Base-by-base conservation (phyloP, 2,888 invertebrate genomes). In the Orthonychiurus folsomi region DNA sequence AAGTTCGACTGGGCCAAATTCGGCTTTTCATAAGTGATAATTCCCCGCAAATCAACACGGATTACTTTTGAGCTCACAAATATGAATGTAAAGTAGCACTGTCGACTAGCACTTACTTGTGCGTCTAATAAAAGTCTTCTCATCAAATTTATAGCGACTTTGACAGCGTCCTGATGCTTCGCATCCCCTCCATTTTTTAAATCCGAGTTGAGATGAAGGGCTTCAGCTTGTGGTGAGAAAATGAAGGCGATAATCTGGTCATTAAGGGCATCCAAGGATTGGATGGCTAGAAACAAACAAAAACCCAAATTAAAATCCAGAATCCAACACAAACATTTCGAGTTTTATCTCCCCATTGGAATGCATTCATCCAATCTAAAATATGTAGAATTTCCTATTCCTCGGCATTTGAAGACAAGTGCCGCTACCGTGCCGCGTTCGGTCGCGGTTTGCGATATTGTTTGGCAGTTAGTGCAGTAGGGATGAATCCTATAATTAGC, bases 121-220 rank as follows among this genome's bases (percentile, higher is more conserved):
- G 89, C 89, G 83, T 90, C 89, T 79, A 87, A 84, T 77, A 89
- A 83, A 79, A 89, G 86, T 77, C 86, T 85, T 80, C 88, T 85
- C 86, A 89, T 89, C 80, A 89, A 85, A 56, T 61, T 64, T 62
- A 72, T 59, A 27, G 68, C 66, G 25, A 67, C 64, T 59, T 69
- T 67, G 60, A 70, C 62, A 37, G 70, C 68, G 56, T 72, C 69
- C 50, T 64, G 63, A 61, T 69, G 59, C 59, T 64, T 67, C 25
- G 3, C 15, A 53, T 59, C 66, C 47, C 67, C 69, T 15, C 67
- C 70, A 64, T 68, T 70, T 66, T 21, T 27, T 50, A 20, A 26
- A 2, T 21, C 24, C 23, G 20, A 15, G n/a, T 27, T 27, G 23
- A 60, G 37, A 24, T 62, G 61, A 26, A 72, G 69, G 21, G 71